Evolutionary conservation across 1,140 invertebrate genomes (phyloP), one percentile per base, ranked within the genome.

Genomic region (Nilaparvata lugens): DNA sequence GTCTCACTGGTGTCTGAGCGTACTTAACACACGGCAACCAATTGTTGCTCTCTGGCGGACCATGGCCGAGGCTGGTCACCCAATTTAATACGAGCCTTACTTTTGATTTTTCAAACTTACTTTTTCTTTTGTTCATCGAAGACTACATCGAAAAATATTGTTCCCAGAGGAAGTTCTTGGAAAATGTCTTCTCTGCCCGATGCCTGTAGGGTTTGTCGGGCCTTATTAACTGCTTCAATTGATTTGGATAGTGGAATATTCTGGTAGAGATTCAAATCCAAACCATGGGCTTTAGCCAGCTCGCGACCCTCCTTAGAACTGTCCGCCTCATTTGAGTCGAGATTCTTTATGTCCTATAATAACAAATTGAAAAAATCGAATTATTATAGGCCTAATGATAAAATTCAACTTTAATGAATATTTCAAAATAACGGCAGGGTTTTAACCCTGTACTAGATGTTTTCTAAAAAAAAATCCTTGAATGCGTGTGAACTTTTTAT

Each of bases 111-210:
- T n/a, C 9, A 18, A 11, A 18, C 31, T 61, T 61, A 61, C 60
- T 61, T 61, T 48, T 61, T 61, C 7, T 40, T 61, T 19, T 61
- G 40, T 45, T 61, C 52, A 28, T 61, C 60, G n/a, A 56, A 61
- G 14, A 31, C 35, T 2, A 61, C 38, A 56, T 61, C 55, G 40
- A 61, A 61, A 56, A 45, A 56, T 35, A 61, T 45, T 6, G 54
- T 61, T 56, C 60, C 60, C 16, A 51, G 56, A 13, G 53, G 52
- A 43, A 56, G 52, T 48, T 61, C 60, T 61, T 61, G 60, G 13
- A 19, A 48, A 14, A 18, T 23, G 11, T 48, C 45, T 18, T 19
- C 16, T 48, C 21, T 48, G 45, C 45, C 45, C 13, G 21, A 23
- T 19, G 45, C 45, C 9, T 48, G 16, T 16, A 48, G 21, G 14